Conservation (phyloP, 2,888 invertebrate species). For the Hylaea fasciaria region DNA sequence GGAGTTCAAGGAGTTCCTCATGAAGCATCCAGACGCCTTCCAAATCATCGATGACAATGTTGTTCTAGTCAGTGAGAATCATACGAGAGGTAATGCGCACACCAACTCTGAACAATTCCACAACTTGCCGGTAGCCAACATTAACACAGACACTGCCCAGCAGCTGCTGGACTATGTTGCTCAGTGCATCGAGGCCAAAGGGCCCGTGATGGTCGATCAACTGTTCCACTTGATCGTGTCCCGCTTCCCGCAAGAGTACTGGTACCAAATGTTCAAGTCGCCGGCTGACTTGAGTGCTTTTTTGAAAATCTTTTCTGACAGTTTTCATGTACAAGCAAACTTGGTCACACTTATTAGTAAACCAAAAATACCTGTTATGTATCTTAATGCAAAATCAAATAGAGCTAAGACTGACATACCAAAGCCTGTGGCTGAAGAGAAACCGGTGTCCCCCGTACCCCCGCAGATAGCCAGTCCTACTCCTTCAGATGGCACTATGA, state of each 20-base stretch:
- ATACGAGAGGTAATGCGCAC: conserved; percentile 88
- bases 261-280: conserved; percentile 95
- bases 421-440: conserved; percentile 77
- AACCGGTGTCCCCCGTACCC: conserved; percentile 67
- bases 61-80: conserved; percentile 89
- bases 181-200: conserved; percentile 91
- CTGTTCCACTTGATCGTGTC: conserved; percentile 92
- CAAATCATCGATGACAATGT: conserved; percentile 94
- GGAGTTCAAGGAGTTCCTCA: conserved; percentile 96
- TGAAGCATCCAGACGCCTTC: conserved; percentile 93
- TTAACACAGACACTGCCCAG: conserved; percentile 93
- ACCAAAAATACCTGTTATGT: conserved; percentile 88
- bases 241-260: conserved; percentile 90
- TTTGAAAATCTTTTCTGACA: conserved; percentile 96
- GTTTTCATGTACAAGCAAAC: conserved; percentile 97
- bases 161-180: conserved; percentile 92
- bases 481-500: conserved; percentile 76
- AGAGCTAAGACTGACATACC: conserved; percentile 77
- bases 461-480: conserved; percentile 74
- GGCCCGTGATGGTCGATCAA: conserved; percentile 94
- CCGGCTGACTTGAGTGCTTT: conserved; percentile 95
- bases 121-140: conserved; percentile 90
- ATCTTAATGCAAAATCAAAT: conserved; percentile 81
- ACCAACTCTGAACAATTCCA: conserved; percentile 87
- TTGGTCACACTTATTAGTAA: conserved; percentile 93